A percentile compares a stretch with the other conserved stretches of the same genome.
phyloP scores from a whole-genome alignment of 2,797 vertebrate species.

The Lithobates sylvaticus region DNA sequence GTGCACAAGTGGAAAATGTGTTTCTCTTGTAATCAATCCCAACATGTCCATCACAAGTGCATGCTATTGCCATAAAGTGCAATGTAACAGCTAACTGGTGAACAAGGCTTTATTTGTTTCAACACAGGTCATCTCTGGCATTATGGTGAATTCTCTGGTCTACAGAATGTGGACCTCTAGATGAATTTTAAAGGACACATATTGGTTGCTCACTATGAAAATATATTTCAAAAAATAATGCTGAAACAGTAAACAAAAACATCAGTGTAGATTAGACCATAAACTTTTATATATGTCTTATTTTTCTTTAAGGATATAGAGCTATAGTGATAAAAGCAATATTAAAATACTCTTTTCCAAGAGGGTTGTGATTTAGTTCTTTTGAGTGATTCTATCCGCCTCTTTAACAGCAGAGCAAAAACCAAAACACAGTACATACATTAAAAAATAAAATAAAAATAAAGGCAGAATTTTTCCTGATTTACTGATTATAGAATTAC shows the following conservation, averaged over 20 bases:
- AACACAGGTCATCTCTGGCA: neutral
- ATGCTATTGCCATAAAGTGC: neutral
- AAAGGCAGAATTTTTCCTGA: constrained; percentile 73
- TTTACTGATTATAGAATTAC: constrained; percentile 74
- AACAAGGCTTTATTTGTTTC: neutral
- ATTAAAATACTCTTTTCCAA: constrained; percentile 42
- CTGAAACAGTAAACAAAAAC: constrained; percentile 19
- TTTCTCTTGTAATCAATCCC: neutral
- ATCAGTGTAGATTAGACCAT: constrained; percentile 38
- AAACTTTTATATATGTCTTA: constrained; percentile 19
- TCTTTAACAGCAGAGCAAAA: constrained; percentile 76
- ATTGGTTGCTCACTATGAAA: constrained; percentile 17
- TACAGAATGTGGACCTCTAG: constrained; percentile 4
- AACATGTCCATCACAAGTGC: neutral
- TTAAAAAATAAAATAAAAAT: constrained; percentile 69
- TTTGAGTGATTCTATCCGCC: constrained; percentile 74
- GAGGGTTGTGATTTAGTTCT: constrained; percentile 60
- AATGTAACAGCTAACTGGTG: neutral
- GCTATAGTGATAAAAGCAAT: constrained; percentile 42
- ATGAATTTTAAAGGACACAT: constrained; percentile 7
- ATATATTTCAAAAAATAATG: constrained; percentile 19
- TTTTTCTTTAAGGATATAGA: constrained; percentile 9
- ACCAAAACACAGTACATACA: constrained; percentile 74
- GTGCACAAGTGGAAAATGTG: neutral
- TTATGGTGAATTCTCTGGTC: neutral